These are phyloP conservation scores for Strongylocentrotus purpuratus DNA, from an alignment of 35 echinoderm and acorn worm genomes.

Conservation along the genomic window DNA sequence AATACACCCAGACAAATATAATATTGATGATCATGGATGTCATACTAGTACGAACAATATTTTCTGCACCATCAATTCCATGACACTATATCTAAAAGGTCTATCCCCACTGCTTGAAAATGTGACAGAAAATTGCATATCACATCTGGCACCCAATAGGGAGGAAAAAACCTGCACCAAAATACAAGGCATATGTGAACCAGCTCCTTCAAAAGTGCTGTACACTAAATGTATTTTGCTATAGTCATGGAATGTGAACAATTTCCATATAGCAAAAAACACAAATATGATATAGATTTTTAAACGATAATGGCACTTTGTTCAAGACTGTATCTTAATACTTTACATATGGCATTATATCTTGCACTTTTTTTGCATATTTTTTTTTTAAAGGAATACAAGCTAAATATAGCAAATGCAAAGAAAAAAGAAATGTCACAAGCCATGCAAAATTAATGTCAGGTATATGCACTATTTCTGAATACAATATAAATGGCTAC, in stretches of 20 bases:
- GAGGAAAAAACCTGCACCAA: not conserved
- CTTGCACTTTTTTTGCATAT: not conserved
- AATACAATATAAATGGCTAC: not conserved
- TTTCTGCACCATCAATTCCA: not conserved
- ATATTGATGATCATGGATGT: not conserved
- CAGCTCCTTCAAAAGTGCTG: not conserved
- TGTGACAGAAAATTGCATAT: not conserved
- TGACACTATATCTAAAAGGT: not conserved
- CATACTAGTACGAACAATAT: not conserved
- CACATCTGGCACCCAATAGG: not conserved
- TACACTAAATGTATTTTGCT: not conserved
- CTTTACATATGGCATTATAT: not conserved
- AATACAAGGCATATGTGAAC: not conserved
- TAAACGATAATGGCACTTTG: not conserved
- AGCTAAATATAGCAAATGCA: not conserved
- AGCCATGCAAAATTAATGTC: not conserved
- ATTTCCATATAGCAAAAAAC: not conserved
- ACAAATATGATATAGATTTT: not conserved
- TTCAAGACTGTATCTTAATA: not conserved
- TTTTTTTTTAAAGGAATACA: not conserved
- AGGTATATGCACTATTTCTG: not conserved
- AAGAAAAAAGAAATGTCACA: not conserved
- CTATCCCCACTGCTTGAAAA: not conserved
- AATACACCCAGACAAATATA: not conserved
- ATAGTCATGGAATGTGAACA: not conserved